Conservation (phyloP, 2,888 invertebrate species). For the Timema cristinae region DNA sequence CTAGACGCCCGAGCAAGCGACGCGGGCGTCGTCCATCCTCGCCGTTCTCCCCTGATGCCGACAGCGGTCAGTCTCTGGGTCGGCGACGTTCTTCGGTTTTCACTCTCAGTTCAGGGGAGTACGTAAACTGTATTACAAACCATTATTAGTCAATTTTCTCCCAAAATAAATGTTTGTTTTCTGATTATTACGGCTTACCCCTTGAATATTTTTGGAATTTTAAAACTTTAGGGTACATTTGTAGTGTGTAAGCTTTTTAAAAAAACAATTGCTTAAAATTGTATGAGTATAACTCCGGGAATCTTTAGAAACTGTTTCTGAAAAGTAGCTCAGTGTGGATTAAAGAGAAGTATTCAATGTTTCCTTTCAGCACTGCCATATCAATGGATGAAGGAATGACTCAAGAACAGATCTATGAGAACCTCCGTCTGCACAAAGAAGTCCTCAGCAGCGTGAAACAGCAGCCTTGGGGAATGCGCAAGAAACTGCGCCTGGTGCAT, state of each 20-base stretch:
- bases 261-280: too few relatives aligned
- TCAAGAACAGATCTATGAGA: slow-evolving; percentile 86
- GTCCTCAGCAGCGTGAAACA: slow-evolving; percentile 81
- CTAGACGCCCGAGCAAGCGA: slow-evolving; percentile 63
- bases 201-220: too few relatives aligned
- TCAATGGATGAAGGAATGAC: slow-evolving; percentile 71
- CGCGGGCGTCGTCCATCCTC: slow-evolving; percentile 59
- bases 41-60: slow-evolving; percentile 50
- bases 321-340: too few relatives aligned
- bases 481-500: slow-evolving; percentile 75
- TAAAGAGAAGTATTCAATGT: too few relatives aligned
- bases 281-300: too few relatives aligned
- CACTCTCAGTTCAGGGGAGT: slow-evolving; percentile 86
- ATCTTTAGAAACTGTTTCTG: too few relatives aligned
- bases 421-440: slow-evolving; percentile 86
- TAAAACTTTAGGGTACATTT: too few relatives aligned
- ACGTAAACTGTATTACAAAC: slow-evolving; percentile 42
- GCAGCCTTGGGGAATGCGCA: slow-evolving; percentile 77
- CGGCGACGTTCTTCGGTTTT: slow-evolving; percentile 68
- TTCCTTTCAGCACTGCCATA: slow-evolving; percentile 61
- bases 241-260: too few relatives aligned
- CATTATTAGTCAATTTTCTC: not conserved
- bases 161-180: too few relatives aligned
- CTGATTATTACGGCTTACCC: too few relatives aligned
- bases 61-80: slow-evolving; percentile 44